These are phyloP conservation scores for Ypsolopha scabrella DNA, from an alignment of 2,888 invertebrate species.

Conservation along the genomic window DNA sequence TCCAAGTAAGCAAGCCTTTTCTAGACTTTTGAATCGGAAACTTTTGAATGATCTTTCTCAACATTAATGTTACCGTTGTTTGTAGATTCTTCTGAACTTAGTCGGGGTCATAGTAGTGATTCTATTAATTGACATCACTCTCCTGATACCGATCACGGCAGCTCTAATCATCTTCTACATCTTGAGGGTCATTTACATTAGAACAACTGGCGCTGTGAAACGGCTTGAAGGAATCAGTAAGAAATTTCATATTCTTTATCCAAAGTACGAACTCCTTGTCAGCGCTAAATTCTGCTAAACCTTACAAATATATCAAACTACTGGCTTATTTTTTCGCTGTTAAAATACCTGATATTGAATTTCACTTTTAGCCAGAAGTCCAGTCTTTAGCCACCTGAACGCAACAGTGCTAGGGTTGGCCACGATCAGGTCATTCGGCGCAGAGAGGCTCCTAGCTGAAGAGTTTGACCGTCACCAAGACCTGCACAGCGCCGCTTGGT, in stretches of 20 bases:
- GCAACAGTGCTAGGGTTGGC: constrained; percentile 83
- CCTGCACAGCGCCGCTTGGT: constrained; percentile 76
- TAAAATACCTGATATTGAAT: not conserved
- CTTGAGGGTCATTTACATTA: constrained; percentile 74
- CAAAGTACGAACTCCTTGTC: too few relatives aligned
- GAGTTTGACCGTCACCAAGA: constrained; percentile 73
- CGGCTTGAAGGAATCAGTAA: constrained; percentile 75
- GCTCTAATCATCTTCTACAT: constrained; percentile 72
- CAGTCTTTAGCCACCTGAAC: constrained; percentile 85
- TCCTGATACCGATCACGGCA: constrained; percentile 62
- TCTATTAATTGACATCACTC: constrained; percentile 66
- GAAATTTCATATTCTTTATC: constrained; percentile 18
- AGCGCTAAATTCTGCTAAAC: not conserved
- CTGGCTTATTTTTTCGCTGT: not conserved
- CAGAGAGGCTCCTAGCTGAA: constrained; percentile 72
- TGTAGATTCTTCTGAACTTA: constrained; percentile 81
- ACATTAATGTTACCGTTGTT: too few relatives aligned
- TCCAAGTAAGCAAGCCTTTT: constrained; percentile 46
- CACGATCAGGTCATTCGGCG: constrained; percentile 82
- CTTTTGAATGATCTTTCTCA: too few relatives aligned
- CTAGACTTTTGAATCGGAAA: not conserved
- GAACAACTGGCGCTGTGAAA: constrained; percentile 78
- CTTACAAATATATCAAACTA: not conserved
- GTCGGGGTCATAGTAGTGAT: constrained; percentile 83
- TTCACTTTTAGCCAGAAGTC: constrained; percentile 76